Evolutionary conservation across 2,113 vertebrate species (phyloP), one percentile per base, ranked within the genome.

Genomic region (Lynx canadensis): DNA sequence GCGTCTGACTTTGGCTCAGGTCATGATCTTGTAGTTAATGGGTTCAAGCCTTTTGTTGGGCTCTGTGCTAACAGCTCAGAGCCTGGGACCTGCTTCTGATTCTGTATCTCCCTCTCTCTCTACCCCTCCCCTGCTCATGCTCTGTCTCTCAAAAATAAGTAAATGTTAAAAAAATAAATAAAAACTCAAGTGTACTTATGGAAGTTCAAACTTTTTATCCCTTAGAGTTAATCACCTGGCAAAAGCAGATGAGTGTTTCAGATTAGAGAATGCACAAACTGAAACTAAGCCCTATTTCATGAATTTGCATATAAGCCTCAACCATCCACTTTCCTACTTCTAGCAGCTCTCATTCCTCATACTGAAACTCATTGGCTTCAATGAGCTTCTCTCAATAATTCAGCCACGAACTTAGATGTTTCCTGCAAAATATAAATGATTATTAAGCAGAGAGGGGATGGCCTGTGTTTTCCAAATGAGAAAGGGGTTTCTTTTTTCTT

Each of bases 261-360:
- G 52, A 71, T 86, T n/a, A 48, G 16, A 86, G 48, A 52, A 87
- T 74, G 14, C 2, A 48, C 19, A 71, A 93, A 96, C 31, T 93
- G 55, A 96, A 89, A 93, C 65, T 57, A 73, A 91, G 31, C 29
- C n/a, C n/a, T 88, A 31, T 45, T 93, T 96, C 55, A 48, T 73
- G 27, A 87, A 79, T 95, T 23, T 79, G 15, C 65, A 15, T 91
- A 33, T 89, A 80, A 86, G 18, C 45, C 31, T 52, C 82, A 21
- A 23, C 60, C 55, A n/a, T 65, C 63, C 11, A 41, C 38, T 80
- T 55, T 55, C 31, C 50, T 18, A 33, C 45, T 69, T 5, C 33
- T 33, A 52, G 83, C 89, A 86, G 18, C 21, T 76, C 29, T 82
- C 36, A 48, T 79, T 92, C 33, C 29, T 60, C 78, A 57, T 27